Percentiles rank a stretch among this genome's conserved stretches.
These are phyloP conservation scores for Cassiopea andromeda DNA, from an alignment of 30 jellyfish, hydroid and myxozoan species.

Conservation along the genomic window DNA sequence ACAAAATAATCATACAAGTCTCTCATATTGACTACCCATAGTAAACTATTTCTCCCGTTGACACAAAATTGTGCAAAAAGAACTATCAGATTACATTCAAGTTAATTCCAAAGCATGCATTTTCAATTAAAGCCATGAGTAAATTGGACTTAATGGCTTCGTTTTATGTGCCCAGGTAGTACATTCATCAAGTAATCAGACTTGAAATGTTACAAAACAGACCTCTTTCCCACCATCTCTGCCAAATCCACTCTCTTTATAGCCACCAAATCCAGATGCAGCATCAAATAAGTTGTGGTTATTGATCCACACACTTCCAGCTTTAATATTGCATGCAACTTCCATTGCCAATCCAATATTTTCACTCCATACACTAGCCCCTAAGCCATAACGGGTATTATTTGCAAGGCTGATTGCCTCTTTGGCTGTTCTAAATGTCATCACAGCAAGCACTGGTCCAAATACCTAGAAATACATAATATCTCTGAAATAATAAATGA, in stretches of 20 bases:
- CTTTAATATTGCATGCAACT: conserved; percentile 91
- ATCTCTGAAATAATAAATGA: neutral
- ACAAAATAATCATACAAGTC: too few relatives aligned
- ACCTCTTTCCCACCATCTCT: conserved; percentile 99
- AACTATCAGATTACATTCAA: too few relatives aligned
- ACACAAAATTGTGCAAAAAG: too few relatives aligned
- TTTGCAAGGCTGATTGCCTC: conserved; percentile 93
- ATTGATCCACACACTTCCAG: conserved; percentile 96
- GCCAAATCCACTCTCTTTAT: conserved; percentile 94
- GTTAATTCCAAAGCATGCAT: too few relatives aligned
- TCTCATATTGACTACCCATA: too few relatives aligned
- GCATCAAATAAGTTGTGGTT: conserved; percentile 95
- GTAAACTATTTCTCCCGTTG: too few relatives aligned
- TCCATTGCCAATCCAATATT: conserved; percentile 97
- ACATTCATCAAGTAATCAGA: too few relatives aligned
- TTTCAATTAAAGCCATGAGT: too few relatives aligned
- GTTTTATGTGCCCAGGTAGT: too few relatives aligned
- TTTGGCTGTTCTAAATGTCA: conserved; percentile 95
- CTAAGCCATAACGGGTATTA: conserved; percentile 92
- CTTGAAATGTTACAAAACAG: neutral
- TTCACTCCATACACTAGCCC: conserved; percentile 98
- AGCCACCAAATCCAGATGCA: conserved; percentile 97
- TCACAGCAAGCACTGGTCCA: conserved; percentile 93
- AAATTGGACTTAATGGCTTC: too few relatives aligned
- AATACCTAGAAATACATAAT: conserved; percentile 58